phyloP scores from a whole-genome alignment of 2,888 invertebrate genomes.

The Ophioninae sp. region DNA sequence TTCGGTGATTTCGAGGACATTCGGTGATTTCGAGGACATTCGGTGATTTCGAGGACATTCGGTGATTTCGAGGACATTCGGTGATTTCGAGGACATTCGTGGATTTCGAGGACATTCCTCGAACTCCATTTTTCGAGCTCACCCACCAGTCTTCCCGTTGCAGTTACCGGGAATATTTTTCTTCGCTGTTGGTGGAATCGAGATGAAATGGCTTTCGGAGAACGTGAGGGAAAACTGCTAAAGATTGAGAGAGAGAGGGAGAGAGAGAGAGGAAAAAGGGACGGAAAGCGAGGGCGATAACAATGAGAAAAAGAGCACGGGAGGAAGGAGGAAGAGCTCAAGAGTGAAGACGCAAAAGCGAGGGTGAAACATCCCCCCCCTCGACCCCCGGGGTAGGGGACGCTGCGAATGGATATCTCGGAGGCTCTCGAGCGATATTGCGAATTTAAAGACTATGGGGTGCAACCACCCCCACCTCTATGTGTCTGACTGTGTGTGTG shows the following conservation, averaged over 20 bases:
- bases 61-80: too few species aligned
- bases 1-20: too few species aligned
- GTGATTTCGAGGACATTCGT: too few species aligned
- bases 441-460: conserved; percentile 48
- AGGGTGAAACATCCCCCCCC: conserved; percentile 16
- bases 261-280: too few species aligned
- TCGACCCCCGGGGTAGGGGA: too few species aligned
- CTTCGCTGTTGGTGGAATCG: conserved; percentile 17
- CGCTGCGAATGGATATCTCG: conserved; percentile 38
- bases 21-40: too few species aligned
- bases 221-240: conserved; percentile 19
- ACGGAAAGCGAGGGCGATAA: too few species aligned
- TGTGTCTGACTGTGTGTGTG: too few species aligned
- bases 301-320: conserved; percentile 6
- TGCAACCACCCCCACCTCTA: conserved; percentile 9
- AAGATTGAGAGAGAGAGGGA: conserved; percentile 18
- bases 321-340: conserved; percentile 6
- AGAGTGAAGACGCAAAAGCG: conserved; percentile 20
- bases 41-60: too few species aligned
- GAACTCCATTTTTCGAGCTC: too few species aligned
- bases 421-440: conserved; percentile 47
- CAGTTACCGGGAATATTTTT: conserved; percentile 31
- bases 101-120: too few species aligned
- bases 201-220: conserved; percentile 52
- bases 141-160: background rate